Evolutionary conservation across 2,888 invertebrate species (phyloP).

Genomic region (Lasioglossum vierecki): DNA sequence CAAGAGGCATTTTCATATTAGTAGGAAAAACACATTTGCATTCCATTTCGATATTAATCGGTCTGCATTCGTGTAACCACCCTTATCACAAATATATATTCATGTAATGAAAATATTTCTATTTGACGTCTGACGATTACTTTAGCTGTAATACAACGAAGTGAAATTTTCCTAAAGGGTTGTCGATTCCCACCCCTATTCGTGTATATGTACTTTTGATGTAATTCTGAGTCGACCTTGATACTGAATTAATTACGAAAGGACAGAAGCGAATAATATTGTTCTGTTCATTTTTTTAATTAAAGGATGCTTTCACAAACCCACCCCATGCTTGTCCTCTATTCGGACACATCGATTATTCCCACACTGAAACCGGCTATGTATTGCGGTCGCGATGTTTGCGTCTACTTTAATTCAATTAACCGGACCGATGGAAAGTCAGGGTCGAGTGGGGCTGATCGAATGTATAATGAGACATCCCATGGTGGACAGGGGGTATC

Average conservation of each 20-base stretch:
- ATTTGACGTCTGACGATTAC: not conserved
- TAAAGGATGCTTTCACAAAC: not conserved
- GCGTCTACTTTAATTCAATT: conserved; percentile 27
- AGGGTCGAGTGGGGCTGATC: not conserved
- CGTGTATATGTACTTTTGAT: not conserved
- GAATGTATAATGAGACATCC: conserved; percentile 12
- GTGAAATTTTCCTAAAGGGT: not conserved
- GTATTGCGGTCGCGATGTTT: not conserved
- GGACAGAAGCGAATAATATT: not conserved
- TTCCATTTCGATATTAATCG: not conserved
- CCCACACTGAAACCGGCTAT: not conserved
- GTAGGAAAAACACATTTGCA: not conserved
- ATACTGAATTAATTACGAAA: not conserved
- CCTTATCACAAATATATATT: not conserved
- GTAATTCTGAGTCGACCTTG: not conserved
- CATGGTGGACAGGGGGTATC: not conserved
- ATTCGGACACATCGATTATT: not conserved
- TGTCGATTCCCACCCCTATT: not conserved
- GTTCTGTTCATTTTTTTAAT: not conserved
- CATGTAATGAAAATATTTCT: not conserved
- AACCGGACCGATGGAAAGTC: conserved; percentile 6
- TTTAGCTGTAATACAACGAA: not conserved
- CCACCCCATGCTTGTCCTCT: not conserved
- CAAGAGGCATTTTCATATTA: not conserved
- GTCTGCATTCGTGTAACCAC: not conserved